Evolutionary conservation across 2,113 vertebrate species (phyloP).

Genomic region (Zosterops lateralis): DNA sequence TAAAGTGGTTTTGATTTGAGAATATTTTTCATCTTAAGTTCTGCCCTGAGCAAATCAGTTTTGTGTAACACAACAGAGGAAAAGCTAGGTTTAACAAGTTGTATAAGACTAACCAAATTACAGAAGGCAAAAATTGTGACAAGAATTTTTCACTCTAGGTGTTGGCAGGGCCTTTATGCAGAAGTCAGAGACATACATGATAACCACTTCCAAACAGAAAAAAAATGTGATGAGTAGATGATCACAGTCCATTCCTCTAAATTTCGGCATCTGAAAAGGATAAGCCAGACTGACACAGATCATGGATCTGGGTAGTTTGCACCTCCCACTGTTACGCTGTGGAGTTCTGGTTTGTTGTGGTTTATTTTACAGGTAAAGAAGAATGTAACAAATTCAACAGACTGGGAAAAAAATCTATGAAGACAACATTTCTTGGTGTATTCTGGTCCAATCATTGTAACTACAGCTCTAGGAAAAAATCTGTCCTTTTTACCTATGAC

Average conservation of each 20-base stretch:
- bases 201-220: neutral
- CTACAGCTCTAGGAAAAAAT: neutral
- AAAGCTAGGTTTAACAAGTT: neutral
- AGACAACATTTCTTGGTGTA: neutral
- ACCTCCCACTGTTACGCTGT: neutral
- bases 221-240: neutral
- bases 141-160: neutral
- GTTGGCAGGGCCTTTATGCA: neutral
- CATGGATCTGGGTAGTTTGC: neutral
- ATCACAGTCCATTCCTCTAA: neutral
- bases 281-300: neutral
- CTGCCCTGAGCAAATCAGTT: neutral
- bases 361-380: neutral
- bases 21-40: slow-evolving; percentile 15
- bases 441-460: neutral
- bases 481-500: neutral
- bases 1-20: slow-evolving; percentile 7
- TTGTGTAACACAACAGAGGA: neutral
- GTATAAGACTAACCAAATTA: neutral
- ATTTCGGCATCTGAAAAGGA: neutral
- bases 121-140: neutral
- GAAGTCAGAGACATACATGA: neutral
- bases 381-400: neutral
- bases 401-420: neutral
- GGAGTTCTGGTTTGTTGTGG: neutral